A percentile compares a stretch with the other conserved stretches of the same genome.
Conservation (phyloP, 2,888 invertebrate genomes). For the Drosophila flavopinicola region DNA sequence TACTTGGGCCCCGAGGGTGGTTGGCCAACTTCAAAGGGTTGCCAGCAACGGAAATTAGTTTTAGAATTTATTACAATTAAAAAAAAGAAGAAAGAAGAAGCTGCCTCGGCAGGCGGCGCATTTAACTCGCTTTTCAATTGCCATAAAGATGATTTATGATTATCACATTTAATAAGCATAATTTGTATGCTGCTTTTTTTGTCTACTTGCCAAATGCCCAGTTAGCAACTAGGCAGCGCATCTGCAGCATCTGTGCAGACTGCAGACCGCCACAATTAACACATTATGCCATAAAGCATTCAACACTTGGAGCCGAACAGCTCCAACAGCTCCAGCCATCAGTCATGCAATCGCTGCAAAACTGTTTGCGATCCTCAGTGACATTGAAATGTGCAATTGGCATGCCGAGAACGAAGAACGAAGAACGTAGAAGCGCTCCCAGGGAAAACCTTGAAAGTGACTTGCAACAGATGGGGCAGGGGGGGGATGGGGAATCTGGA, state of each 20-base stretch:
- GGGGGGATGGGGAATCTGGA: conserved; percentile 7
- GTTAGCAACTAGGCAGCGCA: conserved; percentile 23
- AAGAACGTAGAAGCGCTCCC: neutral
- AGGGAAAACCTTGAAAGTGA: conserved; percentile 56
- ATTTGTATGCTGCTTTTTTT: conserved; percentile 38
- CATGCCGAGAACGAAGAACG: conserved; percentile 56
- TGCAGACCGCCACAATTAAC: conserved; percentile 65
- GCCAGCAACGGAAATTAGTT: conserved; percentile 79
- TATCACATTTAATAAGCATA: conserved; percentile 75
- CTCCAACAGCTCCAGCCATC: conserved; percentile 32
- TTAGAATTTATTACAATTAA: conserved; percentile 78
- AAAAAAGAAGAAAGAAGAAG: conserved; percentile 18
- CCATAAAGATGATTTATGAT: conserved; percentile 83
- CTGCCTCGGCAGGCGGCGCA: conserved; percentile 39
- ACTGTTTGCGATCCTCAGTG: conserved; percentile 71
- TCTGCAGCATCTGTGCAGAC: conserved; percentile 33
- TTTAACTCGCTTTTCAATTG: conserved; percentile 73
- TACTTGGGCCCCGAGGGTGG: conserved; percentile 58
- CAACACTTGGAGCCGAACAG: conserved; percentile 40
- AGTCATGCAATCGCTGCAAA: conserved; percentile 55
- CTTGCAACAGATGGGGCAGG: conserved; percentile 7
- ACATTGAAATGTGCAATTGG: conserved; percentile 78
- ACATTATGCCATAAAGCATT: conserved; percentile 53
- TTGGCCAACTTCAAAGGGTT: conserved; percentile 59
- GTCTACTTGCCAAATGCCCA: conserved; percentile 13